Evolutionary conservation across 92 coral and sea anemone species (phyloP), one percentile per base, ranked within the genome.

Genomic region (Metridium senile): DNA sequence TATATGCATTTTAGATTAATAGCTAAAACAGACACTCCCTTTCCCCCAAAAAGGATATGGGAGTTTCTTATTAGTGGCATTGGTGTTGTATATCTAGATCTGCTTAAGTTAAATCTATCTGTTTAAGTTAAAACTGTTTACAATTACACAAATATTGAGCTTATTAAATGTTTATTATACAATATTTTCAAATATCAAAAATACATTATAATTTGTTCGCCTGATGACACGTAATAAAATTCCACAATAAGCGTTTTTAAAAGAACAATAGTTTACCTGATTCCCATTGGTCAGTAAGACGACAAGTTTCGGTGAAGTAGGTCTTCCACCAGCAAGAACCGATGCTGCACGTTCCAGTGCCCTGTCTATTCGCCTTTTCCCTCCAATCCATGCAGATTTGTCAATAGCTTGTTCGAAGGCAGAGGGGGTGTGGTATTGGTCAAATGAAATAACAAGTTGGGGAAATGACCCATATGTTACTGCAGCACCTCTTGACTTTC

Each of bases 401-500:
- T 86, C 90, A 49, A 89, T 70, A 6, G 49, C 82, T 46, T 25
- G 49, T 22, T 83, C 75, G 65, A 89, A 65, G 23, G 75, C 33
- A 1, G 75, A 69, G 1, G 35, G 20, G 4, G 83, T 46, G 26
- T 43, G 56, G 30, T 69, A 70, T 34, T 82, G 71, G 58, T 74
- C 76, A 23, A 96, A 88, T 54, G 78, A 80, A 32, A 87, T 88
- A 43, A 87, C 87, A 11, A 57, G 64, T 56, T 68, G 69, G 1
- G 98, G 81, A 28, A 70, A 66, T 39, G 79, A 76, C 23, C 98
- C 88, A 72, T 86, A 94, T 43, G 82, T 82, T 25, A 89, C 68
- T 8, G 91, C 93, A 30, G 97, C 94, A 22, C 84, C 98, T 30
- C 91, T 89, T 8, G 90, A 82, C 33, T 86, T 54, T 16, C 59